Evolutionary conservation across 2,113 vertebrate genomes (phyloP).

Genomic region (Columba livia): DNA sequence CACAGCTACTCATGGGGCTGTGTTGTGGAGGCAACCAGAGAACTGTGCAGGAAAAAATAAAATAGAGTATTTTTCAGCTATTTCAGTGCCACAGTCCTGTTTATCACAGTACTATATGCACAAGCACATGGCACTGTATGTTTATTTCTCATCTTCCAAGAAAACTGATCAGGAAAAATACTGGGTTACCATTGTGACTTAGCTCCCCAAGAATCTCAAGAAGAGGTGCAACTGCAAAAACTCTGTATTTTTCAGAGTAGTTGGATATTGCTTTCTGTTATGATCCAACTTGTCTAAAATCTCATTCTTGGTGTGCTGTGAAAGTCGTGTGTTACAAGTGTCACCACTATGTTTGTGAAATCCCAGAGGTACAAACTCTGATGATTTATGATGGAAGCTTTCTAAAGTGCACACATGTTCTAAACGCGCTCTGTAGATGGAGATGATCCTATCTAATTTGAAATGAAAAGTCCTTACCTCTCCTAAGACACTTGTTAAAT

Average conservation of each 20-base stretch:
- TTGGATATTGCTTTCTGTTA: neutral
- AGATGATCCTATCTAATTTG: neutral
- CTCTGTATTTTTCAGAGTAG: rapidly evolving
- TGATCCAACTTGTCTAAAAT: neutral
- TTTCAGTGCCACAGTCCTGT: neutral
- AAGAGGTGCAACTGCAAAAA: neutral
- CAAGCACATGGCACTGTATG: rapidly evolving
- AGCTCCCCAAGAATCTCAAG: neutral
- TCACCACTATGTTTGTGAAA: neutral
- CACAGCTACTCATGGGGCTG: neutral
- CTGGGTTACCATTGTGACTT: neutral
- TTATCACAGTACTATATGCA: neutral
- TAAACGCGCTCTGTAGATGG: neutral
- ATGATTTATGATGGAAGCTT: neutral
- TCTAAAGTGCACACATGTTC: neutral
- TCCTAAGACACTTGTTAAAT: neutral
- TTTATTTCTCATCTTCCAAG: neutral
- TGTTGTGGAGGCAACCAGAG: neutral
- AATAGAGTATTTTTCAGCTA: neutral
- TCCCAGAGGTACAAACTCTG: neutral
- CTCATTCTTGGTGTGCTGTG: neutral
- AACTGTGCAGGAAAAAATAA: neutral
- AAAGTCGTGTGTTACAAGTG: neutral
- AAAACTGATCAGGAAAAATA: neutral
- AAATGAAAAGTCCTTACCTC: neutral